Base-by-base conservation (phyloP, 2,113 vertebrate species). In the Pomatostomus ruficeps region DNA sequence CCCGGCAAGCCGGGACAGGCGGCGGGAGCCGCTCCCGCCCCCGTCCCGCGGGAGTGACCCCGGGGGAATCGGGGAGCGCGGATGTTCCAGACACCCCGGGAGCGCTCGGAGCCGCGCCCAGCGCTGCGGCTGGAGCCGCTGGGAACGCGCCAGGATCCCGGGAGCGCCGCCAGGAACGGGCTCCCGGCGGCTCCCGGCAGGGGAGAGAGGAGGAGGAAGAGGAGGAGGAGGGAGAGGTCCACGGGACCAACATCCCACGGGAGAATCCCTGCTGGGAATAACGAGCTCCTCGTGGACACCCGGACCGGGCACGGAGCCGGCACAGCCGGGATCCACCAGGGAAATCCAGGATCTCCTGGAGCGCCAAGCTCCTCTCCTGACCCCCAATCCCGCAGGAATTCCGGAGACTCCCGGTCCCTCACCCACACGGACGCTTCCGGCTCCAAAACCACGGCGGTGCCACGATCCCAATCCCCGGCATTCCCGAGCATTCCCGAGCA, bases 361-460 rank as follows among this genome's bases (percentile, higher is more conserved):
- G 5, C 19, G 15, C 3, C 33, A 11, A 11, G 1, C 4, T 38
- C 14, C 72, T 5, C n/a, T n/a, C n/a, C n/a, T n/a, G n/a, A n/a
- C n/a, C n/a, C n/a, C n/a, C n/a, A n/a, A n/a, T n/a, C 85, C 58
- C 1, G 0, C 1, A 12, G 85, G 59, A 88, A 73, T 80, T 51
- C 18, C 2, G 0, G 74, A 35, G 42, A 40, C 1, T 4, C 12
- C 14, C 3, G 1, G 48, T 8, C 10, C 46, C 55, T 62, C 55
- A 36, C 1, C 12, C 38, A 14, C 7, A 2, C 1, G 43, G 52
- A 12, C 7, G 2, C 7, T 5, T 26, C 40, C 68, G 8, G 36
- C 62, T 36, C 62, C 84, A 48, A 26, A 35, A 2, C 66, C 65
- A 8, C 12, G 14, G 25, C 14, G 2, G 40, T 43, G 52, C 24